Base-by-base conservation (phyloP, 35 echinoderm and acorn worm species). In the Diadema setosum region DNA sequence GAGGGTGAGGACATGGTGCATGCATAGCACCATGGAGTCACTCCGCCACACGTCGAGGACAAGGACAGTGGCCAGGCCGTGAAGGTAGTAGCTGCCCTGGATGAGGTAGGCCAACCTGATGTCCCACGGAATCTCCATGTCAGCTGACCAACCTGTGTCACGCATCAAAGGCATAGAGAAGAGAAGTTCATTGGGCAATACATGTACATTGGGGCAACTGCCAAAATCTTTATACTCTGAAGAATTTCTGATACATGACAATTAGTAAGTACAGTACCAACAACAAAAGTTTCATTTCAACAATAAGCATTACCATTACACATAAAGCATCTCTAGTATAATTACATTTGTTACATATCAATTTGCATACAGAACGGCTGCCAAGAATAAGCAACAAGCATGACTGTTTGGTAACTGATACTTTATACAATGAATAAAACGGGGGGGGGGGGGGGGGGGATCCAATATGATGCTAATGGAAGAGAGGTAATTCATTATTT, bases 71-170 rank as follows among this genome's bases (percentile, higher is more conserved):
- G 34, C 85, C 52, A 95, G 85, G 25, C 92, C 91, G 44, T 99
- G 96, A 40, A 99, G 89, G 83, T 99, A 99, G 86, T 95, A 99
- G 69, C 93, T 92, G 25, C 89, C 89, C 50, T 95, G 81, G 46
- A 94, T 87, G 17, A 89, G 48, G 75, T 99, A 99, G 26, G 91
- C 85, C 81, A 87, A 58, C 35, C 92, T 59, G 36, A 94, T 92
- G 58, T 94, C 89, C 35, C 37, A 78, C 4, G 96, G 46, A 31
- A 99, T 83, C 21, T 59, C 49, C 45, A 88, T 91, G 3, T 88
- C 95, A 58, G 91, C 83, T 21, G 52, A 78, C 95, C 95, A 97
- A 0, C 65, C 95, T 97, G 83, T 9, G n/a, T n/a, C 49, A 55
- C 12, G 49, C 30, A 67, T 33, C 18, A 27, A 27, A 65, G 4